Conservation (phyloP, 1,140 invertebrate species). For the Saccostrea glomerata region DNA sequence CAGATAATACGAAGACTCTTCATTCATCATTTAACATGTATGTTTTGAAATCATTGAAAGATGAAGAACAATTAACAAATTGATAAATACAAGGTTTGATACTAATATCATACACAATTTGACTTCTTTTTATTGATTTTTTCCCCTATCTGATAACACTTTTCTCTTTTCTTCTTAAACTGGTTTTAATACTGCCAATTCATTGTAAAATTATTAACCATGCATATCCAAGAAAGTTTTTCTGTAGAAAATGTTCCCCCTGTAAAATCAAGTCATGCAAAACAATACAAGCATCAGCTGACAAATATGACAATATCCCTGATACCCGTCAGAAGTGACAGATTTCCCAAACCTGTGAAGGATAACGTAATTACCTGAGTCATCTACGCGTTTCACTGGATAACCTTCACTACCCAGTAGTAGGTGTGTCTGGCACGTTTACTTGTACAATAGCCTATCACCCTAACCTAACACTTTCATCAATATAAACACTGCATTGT, state of each 20-base stretch:
- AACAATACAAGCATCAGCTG: conserved; percentile 17
- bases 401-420: conserved; percentile 10
- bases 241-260: neutral
- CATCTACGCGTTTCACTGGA: conserved; percentile 20
- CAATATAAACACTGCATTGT: conserved; percentile 80
- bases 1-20: no score
- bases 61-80: no score
- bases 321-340: neutral
- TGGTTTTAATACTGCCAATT: no score
- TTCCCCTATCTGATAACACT: no score
- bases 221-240: no score
- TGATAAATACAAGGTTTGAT: no score
- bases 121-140: no score
- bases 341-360: conserved; percentile 16
- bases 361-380: conserved; percentile 30
- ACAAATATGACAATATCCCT: conserved; percentile 1
- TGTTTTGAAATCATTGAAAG: no score
- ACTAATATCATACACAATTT: no score
- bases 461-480: conserved; percentile 69
- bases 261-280: conserved; percentile 8
- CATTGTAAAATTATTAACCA: no score
- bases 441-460: conserved; percentile 56
- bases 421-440: conserved; percentile 15
- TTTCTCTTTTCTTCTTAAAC: no score
- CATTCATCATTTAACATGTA: no score